These are phyloP conservation scores for Cygnus olor DNA, from an alignment of 2,797 vertebrate species.

Conservation along the genomic window DNA sequence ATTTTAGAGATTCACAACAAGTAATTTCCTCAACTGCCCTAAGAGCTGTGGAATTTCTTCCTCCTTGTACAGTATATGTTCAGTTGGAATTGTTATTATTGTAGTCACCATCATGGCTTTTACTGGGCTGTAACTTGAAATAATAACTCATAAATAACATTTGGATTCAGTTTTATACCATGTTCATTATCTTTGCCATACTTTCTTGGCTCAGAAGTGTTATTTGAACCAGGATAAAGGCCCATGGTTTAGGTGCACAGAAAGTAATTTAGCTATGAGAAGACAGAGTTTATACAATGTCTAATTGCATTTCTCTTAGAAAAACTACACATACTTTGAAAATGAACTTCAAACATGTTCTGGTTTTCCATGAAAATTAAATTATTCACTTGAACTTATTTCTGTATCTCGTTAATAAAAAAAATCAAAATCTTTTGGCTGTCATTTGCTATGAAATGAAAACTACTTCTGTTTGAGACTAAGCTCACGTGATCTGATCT, in stretches of 20 bases:
- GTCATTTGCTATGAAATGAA: not conserved
- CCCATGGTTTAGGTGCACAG: not conserved
- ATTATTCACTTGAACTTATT: not conserved
- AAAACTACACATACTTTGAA: not conserved
- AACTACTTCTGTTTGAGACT: not conserved
- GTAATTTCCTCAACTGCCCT: not conserved
- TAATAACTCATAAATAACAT: not conserved
- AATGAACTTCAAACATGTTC: not conserved
- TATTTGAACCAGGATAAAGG: not conserved
- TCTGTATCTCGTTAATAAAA: not conserved
- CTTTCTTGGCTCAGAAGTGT: not conserved
- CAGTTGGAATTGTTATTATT: not conserved
- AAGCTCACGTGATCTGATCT: not conserved
- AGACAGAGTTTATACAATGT: not conserved
- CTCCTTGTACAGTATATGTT: not conserved
- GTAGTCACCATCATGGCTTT: not conserved
- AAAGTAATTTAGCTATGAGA: not conserved
- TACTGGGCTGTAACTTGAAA: not conserved
- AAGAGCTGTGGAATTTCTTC: not conserved
- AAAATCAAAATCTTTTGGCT: conserved; percentile 16
- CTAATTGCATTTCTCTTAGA: not conserved
- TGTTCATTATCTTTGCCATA: not conserved
- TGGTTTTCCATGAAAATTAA: not conserved
- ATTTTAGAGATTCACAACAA: not conserved
- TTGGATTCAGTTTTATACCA: not conserved